These are phyloP conservation scores for Pemphigus obesinymphae DNA, from an alignment of 1,140 invertebrate species.

Conservation along the genomic window DNA sequence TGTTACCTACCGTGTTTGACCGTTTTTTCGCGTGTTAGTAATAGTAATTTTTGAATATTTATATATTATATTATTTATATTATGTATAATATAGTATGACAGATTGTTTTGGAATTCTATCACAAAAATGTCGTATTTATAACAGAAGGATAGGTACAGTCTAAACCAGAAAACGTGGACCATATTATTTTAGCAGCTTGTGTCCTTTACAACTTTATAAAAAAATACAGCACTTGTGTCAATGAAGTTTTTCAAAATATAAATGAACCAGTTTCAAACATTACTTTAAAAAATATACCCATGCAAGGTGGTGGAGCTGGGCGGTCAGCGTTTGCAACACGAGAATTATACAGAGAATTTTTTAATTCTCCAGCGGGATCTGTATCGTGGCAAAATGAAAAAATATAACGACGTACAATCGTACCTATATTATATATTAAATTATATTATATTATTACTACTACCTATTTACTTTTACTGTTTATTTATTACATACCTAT, in stretches of 20 bases:
- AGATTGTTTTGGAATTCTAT: constrained; percentile 51
- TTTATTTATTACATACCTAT: neutral
- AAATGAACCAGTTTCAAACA: too few species aligned
- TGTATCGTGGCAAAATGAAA: constrained; percentile 3
- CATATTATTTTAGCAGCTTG: constrained; percentile 30
- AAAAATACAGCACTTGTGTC: too few species aligned
- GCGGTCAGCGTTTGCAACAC: neutral
- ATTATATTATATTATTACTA: neutral
- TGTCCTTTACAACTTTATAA: too few species aligned
- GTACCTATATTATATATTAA: too few species aligned
- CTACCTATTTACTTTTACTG: neutral
- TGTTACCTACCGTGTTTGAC: too few species aligned
- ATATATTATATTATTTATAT: too few species aligned
- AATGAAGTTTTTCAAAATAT: too few species aligned
- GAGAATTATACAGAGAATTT: neutral
- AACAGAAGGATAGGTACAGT: constrained; percentile 41
- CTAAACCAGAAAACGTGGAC: constrained; percentile 41
- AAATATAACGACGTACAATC: neutral
- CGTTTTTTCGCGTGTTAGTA: too few species aligned
- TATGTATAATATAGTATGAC: too few species aligned
- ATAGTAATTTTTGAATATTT: too few species aligned
- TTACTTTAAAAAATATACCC: too few species aligned
- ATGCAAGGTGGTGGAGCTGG: neutral
- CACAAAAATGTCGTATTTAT: constrained; percentile 40
- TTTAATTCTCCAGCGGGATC: too few species aligned